Base-by-base conservation (phyloP, 2,113 vertebrate species). In the Acrocephalus arundinaceus region DNA sequence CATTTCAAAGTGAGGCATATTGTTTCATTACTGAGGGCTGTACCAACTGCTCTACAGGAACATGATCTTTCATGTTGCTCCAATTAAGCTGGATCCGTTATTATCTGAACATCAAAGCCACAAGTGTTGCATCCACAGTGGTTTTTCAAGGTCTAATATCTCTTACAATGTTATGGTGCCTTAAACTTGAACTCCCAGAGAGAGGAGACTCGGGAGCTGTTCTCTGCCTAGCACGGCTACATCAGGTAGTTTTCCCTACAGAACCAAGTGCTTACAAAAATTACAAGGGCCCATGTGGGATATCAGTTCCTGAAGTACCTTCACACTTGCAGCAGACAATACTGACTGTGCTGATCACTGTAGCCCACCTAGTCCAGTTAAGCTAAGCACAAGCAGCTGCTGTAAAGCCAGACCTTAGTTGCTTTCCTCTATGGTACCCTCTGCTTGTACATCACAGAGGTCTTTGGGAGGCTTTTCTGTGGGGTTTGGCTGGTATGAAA, bases 41-140 rank as follows among this genome's bases (percentile, higher is more conserved):
- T 30, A 86, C 55, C 93, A 84, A 61, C 51, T 59, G 73, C 68
- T 90, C 94, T 89, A 93, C 4, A 48, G 89, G 73, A 92, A 96
- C 89, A 85, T 6, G 57, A 90, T 81, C 76, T 41, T 88, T 94
- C 80, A 84, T 59, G 86, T 87, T 65, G 52, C 72, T 93, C 76
- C 76, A 90, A 35, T 91, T 89, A 92, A 89, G 70, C 52, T 55
- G 39, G 63, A 92, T 81, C 96, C 0, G 1, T 80, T 90, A 48
- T 84, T 87, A 92, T 78, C 76, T 89, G 84, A 93, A 81, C 80
- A 93, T 92, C 86, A 90, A 94, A 96, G 92, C 79, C 85, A 37
- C 68, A 63, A 74, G 73, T 13, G 35, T 65, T 90, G 52, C 83
- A 76, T 41, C 65, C 85, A 55, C 48, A 16, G 82, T 15, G 54